These are phyloP conservation scores for Trachelus tabidus DNA, from an alignment of 2,888 invertebrate genomes.

Conservation along the genomic window DNA sequence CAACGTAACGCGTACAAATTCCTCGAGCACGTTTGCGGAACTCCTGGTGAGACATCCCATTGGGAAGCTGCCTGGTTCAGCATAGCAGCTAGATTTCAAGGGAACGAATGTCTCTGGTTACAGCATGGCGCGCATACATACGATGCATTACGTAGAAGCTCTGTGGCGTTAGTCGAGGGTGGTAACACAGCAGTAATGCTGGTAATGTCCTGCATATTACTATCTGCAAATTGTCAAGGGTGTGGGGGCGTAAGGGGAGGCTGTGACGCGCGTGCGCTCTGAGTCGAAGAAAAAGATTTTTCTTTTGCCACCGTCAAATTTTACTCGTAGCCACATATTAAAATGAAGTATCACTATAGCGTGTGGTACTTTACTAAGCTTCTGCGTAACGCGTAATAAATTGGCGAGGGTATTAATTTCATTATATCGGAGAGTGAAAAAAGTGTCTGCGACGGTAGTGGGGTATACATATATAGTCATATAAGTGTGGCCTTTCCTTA, in stretches of 20 bases:
- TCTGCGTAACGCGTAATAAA: neutral
- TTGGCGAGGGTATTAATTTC: neutral
- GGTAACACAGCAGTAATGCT: slow-evolving; percentile 30
- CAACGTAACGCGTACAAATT: slow-evolving; percentile 3
- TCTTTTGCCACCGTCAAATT: neutral
- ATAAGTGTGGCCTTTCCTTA: neutral
- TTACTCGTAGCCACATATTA: neutral
- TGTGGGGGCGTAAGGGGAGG: neutral
- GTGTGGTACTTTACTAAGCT: neutral
- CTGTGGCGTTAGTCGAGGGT: slow-evolving; percentile 11
- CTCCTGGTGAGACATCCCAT: slow-evolving; percentile 1
- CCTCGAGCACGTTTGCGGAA: slow-evolving; percentile 1
- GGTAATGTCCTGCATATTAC: slow-evolving; percentile 38
- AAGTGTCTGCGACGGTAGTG: neutral
- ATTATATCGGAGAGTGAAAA: neutral
- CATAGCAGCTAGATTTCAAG: slow-evolving; percentile 10
- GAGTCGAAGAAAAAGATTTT: slow-evolving; percentile 14
- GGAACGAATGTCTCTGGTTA: slow-evolving; percentile 35
- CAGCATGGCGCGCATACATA: slow-evolving; percentile 40
- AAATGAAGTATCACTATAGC: neutral
- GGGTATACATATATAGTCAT: neutral
- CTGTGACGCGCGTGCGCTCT: neutral
- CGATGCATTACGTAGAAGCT: slow-evolving; percentile 39
- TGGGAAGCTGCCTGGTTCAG: slow-evolving; percentile 3
- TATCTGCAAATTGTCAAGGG: slow-evolving; percentile 34